Percentiles rank a stretch among this genome's conserved stretches.
phyloP scores from a whole-genome alignment of 2,797 vertebrate species.

The Phataginus tetradactyla region DNA sequence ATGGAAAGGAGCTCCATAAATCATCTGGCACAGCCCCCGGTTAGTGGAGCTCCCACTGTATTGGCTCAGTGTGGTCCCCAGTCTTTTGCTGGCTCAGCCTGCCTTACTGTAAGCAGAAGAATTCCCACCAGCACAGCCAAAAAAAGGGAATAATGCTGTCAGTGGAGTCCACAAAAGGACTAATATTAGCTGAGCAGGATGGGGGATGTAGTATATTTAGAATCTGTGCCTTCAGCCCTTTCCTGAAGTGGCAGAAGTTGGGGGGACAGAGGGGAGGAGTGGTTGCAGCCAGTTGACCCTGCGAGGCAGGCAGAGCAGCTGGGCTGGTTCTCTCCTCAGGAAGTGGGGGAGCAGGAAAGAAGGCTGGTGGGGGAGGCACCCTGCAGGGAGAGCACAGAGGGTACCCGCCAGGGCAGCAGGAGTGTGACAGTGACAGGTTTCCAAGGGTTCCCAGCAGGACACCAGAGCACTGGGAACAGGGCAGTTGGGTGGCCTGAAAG shows the following conservation, averaged over 20 bases:
- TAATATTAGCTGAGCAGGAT: conserved; percentile 71
- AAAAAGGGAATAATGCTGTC: conserved; percentile 58
- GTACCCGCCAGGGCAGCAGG: not conserved
- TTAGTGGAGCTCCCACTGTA: not conserved
- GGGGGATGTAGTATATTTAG: conserved; percentile 55
- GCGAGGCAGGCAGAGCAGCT: not conserved
- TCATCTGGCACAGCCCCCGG: conserved; percentile 14
- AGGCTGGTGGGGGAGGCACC: fast-evolving
- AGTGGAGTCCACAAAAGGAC: conserved; percentile 58
- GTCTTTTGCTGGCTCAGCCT: conserved; percentile 73
- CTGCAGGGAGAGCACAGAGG: too few relatives aligned
- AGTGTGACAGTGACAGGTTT: not conserved
- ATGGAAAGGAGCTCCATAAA: conserved; percentile 54
- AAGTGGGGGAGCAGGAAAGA: not conserved
- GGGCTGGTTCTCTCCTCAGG: not conserved
- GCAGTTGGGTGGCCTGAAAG: not conserved
- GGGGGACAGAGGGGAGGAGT: not conserved
- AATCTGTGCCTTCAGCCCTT: conserved; percentile 74
- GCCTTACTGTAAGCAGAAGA: conserved; percentile 61
- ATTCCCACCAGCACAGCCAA: conserved; percentile 71
- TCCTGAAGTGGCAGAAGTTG: conserved; percentile 38
- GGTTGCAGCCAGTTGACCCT: not conserved
- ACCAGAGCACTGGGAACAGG: not conserved
- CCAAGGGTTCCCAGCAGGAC: fast-evolving
- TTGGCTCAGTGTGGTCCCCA: conserved; percentile 7